Evolutionary conservation across 2,888 invertebrate species (phyloP), one percentile per base, ranked within the genome.

Genomic region (Ypsolopha scabrella): DNA sequence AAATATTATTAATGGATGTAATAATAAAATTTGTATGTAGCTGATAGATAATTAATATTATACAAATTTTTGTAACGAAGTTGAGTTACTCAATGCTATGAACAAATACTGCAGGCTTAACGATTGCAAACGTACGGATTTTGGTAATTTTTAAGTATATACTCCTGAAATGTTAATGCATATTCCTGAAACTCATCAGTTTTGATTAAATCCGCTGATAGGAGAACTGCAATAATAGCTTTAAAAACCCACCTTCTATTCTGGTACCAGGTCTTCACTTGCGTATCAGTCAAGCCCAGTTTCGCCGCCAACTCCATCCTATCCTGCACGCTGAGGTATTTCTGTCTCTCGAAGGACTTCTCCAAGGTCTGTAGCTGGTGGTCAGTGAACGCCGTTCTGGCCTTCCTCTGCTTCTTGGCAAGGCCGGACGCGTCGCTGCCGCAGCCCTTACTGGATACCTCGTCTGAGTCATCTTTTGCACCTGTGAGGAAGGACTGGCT

Each of bases 221-320:
- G 24, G 4, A 24, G 24, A 24, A 24, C 2, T 24, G 24, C 24
- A 48, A 44, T 39, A 39, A 11, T 1, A n/a, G 7, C 41, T 8
- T 41, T 1, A 36, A 50, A 6, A 41, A 75, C 90, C 88, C 76
- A 97, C 98, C 98, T 92, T 89, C 99, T 89, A 76, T 99, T 99
- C 82, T 99, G 98, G 83, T 99, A 99, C 99, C 99, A 99, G 66
- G 99, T 99, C 86, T 99, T 99, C 74, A 99, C 99, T 89, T 99
- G 99, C 50, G 99, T 99, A 82, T 99, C 99, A 44, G 97, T 97
- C 53, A 99, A 90, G 65, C 96, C 95, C 64, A 99, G 88, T 85
- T 96, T 96, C 54, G 97, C 95, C 0, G 99, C 99, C 65, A 99
- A 87, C 83, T 99, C 99, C 96, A 99, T 97, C 60, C 99, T 90